Conservation (phyloP, 2,797 vertebrate genomes). For the Corythornis leucogaster region DNA sequence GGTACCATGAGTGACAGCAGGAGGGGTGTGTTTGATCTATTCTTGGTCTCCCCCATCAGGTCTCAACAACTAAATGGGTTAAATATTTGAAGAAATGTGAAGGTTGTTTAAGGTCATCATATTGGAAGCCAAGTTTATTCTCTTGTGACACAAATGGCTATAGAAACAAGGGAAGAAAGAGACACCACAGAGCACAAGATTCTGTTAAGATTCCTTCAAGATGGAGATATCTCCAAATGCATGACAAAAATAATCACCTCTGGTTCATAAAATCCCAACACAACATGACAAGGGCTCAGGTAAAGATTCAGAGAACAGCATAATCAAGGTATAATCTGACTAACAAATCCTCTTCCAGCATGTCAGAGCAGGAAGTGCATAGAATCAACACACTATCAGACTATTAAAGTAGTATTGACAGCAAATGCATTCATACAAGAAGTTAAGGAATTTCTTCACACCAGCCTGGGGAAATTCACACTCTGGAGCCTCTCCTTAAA, state of each 20-base stretch:
- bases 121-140: background rate
- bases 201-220: background rate
- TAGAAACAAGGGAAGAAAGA: background rate
- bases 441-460: background rate
- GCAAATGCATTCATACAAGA: background rate
- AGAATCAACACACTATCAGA: background rate
- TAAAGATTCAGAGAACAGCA: background rate
- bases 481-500: background rate
- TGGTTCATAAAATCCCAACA: background rate
- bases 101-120: background rate
- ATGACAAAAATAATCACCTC: background rate
- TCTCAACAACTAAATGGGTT: background rate
- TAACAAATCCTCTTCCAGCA: background rate
- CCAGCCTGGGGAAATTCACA: background rate
- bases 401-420: background rate
- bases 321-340: background rate
- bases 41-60: background rate
- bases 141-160: background rate
- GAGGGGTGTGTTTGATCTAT: background rate
- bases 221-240: background rate
- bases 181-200: background rate
- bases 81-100: background rate
- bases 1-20: background rate
- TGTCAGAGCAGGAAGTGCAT: background rate
- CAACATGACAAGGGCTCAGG: background rate